Evolutionary conservation across 2,888 invertebrate species (phyloP), one percentile per base, ranked within the genome.

Genomic region (Cosmia pyralina): DNA sequence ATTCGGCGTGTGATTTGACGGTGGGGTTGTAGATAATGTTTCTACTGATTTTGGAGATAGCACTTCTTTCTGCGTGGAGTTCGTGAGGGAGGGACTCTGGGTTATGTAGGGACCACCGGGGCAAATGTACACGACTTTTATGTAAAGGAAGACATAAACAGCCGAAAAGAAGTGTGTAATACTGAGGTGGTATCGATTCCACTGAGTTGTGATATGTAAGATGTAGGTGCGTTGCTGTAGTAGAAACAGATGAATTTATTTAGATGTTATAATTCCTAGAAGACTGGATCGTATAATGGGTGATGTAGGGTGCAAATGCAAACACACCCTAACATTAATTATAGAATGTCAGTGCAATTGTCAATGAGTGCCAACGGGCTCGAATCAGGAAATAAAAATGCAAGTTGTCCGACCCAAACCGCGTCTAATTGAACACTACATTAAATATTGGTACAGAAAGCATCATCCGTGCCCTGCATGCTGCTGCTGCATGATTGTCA

Each of bases 1-100:
- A 94, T 94, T 70, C 80, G 72, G 59, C 92, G 86, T 87, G 88
- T 91, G 92, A 93, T 93, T 91, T 90, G 91, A 89, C 82, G 85
- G 87, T 78, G 79, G 80, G 84, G 87, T 87, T 88, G 75, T 77
- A 84, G 85, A 88, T 85, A 85, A 86, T 86, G 87, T 69, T 73
- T 53, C 72, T 77, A 73, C 82, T 79, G 87, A 85, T 85, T 82
- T 87, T 87, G 82, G 87, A 83, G 86, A 87, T 85, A 82, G 82
- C 77, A 82, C 82, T 84, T 83, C 86, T 83, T 86, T 85, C 69
- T 72, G 81, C 76, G 80, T 72, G 83, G 77, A 85, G 84, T 84
- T 79, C 82, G 86, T 85, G 88, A 86, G 86, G 84, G 77, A 79
- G 84, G 78, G 63, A 79, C 82, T 71, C 48, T 41, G 17, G 67